These are phyloP conservation scores for Thaumatotibia leucotreta DNA, from an alignment of 1,140 invertebrate genomes.

Conservation along the genomic window DNA sequence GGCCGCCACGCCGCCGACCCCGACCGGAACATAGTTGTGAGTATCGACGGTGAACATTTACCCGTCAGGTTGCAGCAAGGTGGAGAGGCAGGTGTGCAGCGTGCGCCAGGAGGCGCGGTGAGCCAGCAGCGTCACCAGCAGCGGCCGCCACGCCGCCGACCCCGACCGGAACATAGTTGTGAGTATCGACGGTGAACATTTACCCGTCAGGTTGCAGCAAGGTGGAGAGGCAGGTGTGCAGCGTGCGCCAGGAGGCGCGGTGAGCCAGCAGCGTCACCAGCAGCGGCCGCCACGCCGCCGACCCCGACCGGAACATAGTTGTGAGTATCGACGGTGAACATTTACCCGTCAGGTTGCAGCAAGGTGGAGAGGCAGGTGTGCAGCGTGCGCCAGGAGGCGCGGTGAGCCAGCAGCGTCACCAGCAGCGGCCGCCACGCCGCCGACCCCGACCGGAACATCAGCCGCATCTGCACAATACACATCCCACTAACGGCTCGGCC, in stretches of 20 bases:
- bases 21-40: no score
- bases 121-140: constrained; percentile 89
- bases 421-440: constrained; percentile 87
- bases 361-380: constrained; percentile 80
- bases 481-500: no score
- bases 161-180: no score
- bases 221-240: constrained; percentile 82
- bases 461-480: constrained; percentile 75
- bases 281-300: constrained; percentile 84
- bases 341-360: constrained; percentile 66
- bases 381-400: constrained; percentile 92
- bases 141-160: constrained; percentile 82
- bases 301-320: no score
- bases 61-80: constrained; percentile 63
- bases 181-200: constrained; percentile 20
- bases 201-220: constrained; percentile 68
- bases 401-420: constrained; percentile 90
- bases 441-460: constrained; percentile 78
- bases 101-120: constrained; percentile 95
- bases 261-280: constrained; percentile 91
- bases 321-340: constrained; percentile 2
- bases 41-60: constrained; percentile 38
- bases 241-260: constrained; percentile 91
- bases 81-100: constrained; percentile 82
- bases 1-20: constrained; percentile 81